Percentiles rank a stretch among this genome's conserved stretches.
Conservation (phyloP, 2,113 vertebrate genomes). For the Fulica atra region DNA sequence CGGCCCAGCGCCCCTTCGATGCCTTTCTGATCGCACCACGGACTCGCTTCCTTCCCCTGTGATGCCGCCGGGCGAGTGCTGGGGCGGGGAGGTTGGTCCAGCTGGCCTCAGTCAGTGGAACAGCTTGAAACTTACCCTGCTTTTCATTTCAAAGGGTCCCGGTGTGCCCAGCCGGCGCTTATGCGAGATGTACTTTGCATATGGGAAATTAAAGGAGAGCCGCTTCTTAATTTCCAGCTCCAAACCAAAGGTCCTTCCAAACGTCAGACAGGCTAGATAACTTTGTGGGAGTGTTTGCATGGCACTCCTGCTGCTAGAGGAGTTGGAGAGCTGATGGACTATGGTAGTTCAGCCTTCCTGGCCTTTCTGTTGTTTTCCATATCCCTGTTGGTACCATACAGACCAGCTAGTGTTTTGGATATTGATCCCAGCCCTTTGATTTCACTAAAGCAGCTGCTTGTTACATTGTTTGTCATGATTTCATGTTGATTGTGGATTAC, state of each 20-base stretch:
- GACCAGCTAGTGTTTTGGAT: neutral
- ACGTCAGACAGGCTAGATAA: neutral
- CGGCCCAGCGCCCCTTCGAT: no score
- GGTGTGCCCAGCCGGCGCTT: neutral
- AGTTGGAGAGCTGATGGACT: neutral
- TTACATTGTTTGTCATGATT: neutral
- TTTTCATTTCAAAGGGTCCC: slow-evolving; percentile 40
- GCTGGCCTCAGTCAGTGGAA: neutral
- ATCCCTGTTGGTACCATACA: neutral
- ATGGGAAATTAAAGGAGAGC: neutral
- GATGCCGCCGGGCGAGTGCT: no score
- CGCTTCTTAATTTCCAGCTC: neutral
- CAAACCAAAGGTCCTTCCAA: neutral
- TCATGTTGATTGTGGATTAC: neutral
- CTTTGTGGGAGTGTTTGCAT: neutral
- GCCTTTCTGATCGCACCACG: no score
- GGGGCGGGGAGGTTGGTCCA: neutral
- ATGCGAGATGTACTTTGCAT: neutral
- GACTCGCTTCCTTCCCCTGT: no score
- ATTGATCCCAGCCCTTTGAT: neutral
- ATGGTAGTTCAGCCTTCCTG: neutral
- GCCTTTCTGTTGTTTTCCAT: neutral
- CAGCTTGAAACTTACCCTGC: slow-evolving; percentile 25
- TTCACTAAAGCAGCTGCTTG: neutral
- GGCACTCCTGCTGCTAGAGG: neutral